phyloP scores from a whole-genome alignment of 2,888 invertebrate species.

The Isoperla grammatica region DNA sequence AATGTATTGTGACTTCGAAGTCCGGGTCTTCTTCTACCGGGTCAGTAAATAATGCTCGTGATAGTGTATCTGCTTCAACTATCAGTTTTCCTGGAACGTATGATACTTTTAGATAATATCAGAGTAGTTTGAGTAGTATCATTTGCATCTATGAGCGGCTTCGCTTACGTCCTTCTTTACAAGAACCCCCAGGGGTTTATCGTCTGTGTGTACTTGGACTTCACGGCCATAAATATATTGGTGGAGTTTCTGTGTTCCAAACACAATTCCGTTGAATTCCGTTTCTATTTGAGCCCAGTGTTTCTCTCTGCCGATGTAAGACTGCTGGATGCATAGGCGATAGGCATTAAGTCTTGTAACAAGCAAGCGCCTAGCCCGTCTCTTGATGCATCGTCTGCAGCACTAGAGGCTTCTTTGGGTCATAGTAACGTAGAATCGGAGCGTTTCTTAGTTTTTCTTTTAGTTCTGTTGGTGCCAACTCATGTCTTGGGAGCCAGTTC shows the following conservation, averaged over 20 bases:
- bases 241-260: conserved; percentile 4
- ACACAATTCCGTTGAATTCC: conserved; percentile 11
- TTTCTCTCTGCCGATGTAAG: conserved; percentile 3
- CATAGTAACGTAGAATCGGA: no score
- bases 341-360: background rate
- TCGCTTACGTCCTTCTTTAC: conserved; percentile 5
- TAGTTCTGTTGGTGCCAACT: no score
- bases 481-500: no score
- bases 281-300: conserved; percentile 14
- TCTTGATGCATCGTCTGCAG: background rate
- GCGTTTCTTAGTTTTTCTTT: no score
- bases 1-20: conserved; percentile 11
- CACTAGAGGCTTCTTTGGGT: no score
- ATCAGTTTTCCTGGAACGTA: conserved; percentile 5
- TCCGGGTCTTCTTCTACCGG: conserved; percentile 12
- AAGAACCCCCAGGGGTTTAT: conserved; percentile 12
- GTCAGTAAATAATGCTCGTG: conserved; percentile 2
- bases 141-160: background rate
- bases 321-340: conserved; percentile 7
- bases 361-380: conserved; percentile 10
- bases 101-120: conserved; percentile 6
- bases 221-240: conserved; percentile 6
- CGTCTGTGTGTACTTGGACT: conserved; percentile 7
- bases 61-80: conserved; percentile 15
- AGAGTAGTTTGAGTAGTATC: no score